Base-by-base conservation (phyloP, 2,888 invertebrate species). In the Yponomeuta evonymella region DNA sequence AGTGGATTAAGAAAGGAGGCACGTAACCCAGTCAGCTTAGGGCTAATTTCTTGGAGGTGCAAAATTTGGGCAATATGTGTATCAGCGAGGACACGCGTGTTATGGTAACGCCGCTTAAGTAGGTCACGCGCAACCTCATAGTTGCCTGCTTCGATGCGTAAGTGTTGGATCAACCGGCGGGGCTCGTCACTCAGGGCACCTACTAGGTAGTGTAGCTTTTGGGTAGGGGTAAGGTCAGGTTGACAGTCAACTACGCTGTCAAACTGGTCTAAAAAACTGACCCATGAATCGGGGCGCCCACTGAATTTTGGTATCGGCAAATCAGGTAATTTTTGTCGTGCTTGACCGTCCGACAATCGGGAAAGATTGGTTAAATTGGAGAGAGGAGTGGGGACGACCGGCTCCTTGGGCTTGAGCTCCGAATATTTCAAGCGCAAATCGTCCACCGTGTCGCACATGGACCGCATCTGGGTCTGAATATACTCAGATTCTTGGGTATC, bases 191-290 rank as follows among this genome's bases (percentile, higher is more conserved):
- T 62, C 12, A 72, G 48, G 3, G 71, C 69, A 33, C 69, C 71
- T 65, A 71, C 65, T 48, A 71, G 62, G 48, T 71, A 71, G 3
- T 29, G 29, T 36, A 69, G 58, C 58, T 69, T 58, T 29, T 62
- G 69, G 64, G 71, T 48, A 5, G 71, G 69, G 29, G 71, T 64
- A 64, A 71, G 65, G 63, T 71, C 64, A 63, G 6, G 6, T 15
- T 67, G 64, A 33, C 65, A 64, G 68, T 71, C 68, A 5, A 71
- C 71, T 11, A 71, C 63, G 36, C 71, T 71, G 33, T 71, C 71
- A 65, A 63, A 63, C 63, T 63, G 63, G 15, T 63, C 51, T 73
- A 72, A 51, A 72, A 23, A 23, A 23, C 23, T 23, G 23, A 23
- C 23, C 23, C 23, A 23, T 23, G 23, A 23, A 23, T 23, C 23